Base-by-base conservation (phyloP, 2,797 vertebrate species). In the Myoxocephalus aenaeus region DNA sequence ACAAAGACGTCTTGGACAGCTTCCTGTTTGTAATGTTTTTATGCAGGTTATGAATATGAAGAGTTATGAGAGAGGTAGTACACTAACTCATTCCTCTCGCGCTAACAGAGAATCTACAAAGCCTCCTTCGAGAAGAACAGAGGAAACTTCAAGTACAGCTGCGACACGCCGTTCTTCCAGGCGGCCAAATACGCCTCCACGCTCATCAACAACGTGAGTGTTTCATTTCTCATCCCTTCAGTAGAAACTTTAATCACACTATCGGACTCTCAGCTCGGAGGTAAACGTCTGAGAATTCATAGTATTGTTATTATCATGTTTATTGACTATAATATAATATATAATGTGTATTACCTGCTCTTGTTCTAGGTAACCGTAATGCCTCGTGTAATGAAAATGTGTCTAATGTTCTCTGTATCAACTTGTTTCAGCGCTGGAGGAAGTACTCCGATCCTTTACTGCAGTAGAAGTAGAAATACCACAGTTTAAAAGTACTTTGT, bases 101-200 rank as follows among this genome's bases (percentile, higher is more conserved):
- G 56, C 20, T 79, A 77, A 80, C 94, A 99, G 98, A 96, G 95
- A 82, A 94, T 97, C 58, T 99, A 99, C 92, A 98, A 96, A 92
- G 90, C 97, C 40, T 91, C 90, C 11, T 97, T 91, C 90, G 97
- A 99, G 94, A 99, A 97, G 91, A 97, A 95, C 51, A 97, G 96
- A 92, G 95, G 93, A 77, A 93, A 97, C 86, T 99, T 99, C 94
- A 95, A 95, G 69, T 97, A 99, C 12, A 96, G 96, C 34, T 93
- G 95, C 6, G 97, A 99, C 90, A 93, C 94, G 42, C 98, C 98
- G 0, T 96, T 94, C 94, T 97, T 98, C 76, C 88, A 88, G 29
- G 95, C 97, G 25, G 95, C 90, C 82, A 98, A 95, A 92, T 89
- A 96, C 0, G 98, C 98, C 27, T 97, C 97, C 62, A 53, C 89